Conservation (phyloP, 2,113 vertebrate genomes). For the Austrofundulus limnaeus region DNA sequence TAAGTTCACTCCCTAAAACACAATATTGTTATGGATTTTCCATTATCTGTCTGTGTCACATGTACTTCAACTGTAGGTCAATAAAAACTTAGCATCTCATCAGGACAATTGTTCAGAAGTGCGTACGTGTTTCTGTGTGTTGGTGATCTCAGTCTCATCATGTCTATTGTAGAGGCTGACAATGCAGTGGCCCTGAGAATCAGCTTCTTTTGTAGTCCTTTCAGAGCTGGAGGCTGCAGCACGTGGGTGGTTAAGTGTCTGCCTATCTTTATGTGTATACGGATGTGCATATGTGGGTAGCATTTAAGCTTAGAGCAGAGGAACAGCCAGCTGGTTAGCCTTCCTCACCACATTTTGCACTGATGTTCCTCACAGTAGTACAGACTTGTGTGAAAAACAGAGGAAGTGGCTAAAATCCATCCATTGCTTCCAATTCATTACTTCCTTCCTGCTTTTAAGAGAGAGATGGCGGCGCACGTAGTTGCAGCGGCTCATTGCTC, state of each 20-base stretch:
- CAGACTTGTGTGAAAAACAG: not conserved
- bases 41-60: constrained; percentile 9
- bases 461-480: no score
- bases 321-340: constrained; percentile 20
- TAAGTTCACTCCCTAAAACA: not conserved
- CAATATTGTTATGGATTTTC: constrained; percentile 3
- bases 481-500: no score
- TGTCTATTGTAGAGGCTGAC: constrained; percentile 58
- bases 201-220: constrained; percentile 61
- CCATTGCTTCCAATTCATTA: no score
- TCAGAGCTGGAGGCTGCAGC: constrained; percentile 39
- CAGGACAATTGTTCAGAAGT: constrained; percentile 21
- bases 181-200: constrained; percentile 54
- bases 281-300: constrained; percentile 19
- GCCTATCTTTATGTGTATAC: constrained; percentile 10
- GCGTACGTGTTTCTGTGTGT: constrained; percentile 1
- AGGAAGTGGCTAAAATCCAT: no score
- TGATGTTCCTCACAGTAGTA: constrained; percentile 10
- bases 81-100: constrained; percentile 45
- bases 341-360: constrained; percentile 11
- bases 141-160: constrained; percentile 49
- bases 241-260: constrained; percentile 58
- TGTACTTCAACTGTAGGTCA: constrained; percentile 26
- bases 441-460: no score
- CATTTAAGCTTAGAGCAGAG: constrained; percentile 21